Base-by-base conservation (phyloP, 2,888 invertebrate species). In the Agrotis clavis region DNA sequence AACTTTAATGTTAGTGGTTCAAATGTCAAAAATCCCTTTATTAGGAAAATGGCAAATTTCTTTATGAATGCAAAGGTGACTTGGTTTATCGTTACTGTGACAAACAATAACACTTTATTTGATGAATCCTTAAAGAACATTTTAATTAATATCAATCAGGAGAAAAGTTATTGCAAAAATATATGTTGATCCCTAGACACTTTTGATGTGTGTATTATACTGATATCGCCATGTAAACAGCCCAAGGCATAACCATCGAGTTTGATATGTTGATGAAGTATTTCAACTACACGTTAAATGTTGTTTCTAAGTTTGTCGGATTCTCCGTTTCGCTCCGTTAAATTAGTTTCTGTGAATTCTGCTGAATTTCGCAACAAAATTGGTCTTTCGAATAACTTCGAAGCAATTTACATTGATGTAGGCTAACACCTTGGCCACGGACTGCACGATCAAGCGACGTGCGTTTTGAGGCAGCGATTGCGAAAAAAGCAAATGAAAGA, bases 271-370 rank as follows among this genome's bases (percentile, higher is more conserved):
- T 61, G n/a, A 21, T 51, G n/a, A 69, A 66, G 41, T 56, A 59
- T 75, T 81, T 70, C 51, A 67, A 71, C 41, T 75, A 69, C 25
- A 50, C 50, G 47, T 48, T 48, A 47, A 56, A 73, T 73, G 50
- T 61, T 71, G 65, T 30, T 71, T 59, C 35, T 50, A 79, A 79
- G 47, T 70, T 53, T 51, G 50, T 57, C 48, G 30, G 41, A 62
- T 48, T 56, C 51, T 57, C 53, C 41, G 18, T 61, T 65, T 47
- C 56, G 35, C 35, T 47, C 50, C 19, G 59, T 68, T 76, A 60
- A 62, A 77, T 77, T 68, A 21, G 54, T 60, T 77, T 77, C 77
- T 56, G 16, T 7, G 21, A 75, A 63, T 59, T 63, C 47, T 41
- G 19, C 1, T 30, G 60, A 60, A 66, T 48, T 66, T 45, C 16